These are phyloP conservation scores for Uropsilus gracilis DNA, from an alignment of 2,113 vertebrate species.

Conservation along the genomic window DNA sequence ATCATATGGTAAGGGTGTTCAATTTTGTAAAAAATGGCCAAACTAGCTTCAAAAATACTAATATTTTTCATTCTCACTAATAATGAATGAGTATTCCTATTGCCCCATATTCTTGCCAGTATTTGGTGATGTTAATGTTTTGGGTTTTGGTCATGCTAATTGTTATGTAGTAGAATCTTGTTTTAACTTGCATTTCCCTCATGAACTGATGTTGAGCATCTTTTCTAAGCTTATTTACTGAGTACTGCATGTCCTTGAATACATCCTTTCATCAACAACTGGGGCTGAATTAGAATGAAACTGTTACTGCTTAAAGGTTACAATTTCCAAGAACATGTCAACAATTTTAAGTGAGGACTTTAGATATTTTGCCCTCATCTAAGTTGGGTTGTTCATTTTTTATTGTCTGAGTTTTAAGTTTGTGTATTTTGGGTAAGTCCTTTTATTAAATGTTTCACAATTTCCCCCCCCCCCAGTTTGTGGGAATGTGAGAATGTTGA, in stretches of 20 bases:
- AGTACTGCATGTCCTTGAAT: background rate
- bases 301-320: background rate
- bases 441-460: background rate
- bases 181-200: background rate
- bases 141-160: background rate
- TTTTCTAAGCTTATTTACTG: background rate
- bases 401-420: background rate
- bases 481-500: background rate
- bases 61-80: background rate
- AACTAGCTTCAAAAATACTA: background rate
- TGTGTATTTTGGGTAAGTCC: background rate
- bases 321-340: background rate
- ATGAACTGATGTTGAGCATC: background rate
- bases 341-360: background rate
- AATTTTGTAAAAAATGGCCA: background rate
- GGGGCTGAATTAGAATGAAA: too few relatives aligned
- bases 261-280: background rate
- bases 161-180: background rate
- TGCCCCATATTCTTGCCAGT: background rate
- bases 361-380: background rate
- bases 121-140: background rate
- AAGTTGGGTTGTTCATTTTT: background rate
- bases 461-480: background rate
- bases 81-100: background rate
- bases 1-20: background rate